These are phyloP conservation scores for Onychomys torridus DNA, from an alignment of 2,797 vertebrate genomes.

Conservation along the genomic window DNA sequence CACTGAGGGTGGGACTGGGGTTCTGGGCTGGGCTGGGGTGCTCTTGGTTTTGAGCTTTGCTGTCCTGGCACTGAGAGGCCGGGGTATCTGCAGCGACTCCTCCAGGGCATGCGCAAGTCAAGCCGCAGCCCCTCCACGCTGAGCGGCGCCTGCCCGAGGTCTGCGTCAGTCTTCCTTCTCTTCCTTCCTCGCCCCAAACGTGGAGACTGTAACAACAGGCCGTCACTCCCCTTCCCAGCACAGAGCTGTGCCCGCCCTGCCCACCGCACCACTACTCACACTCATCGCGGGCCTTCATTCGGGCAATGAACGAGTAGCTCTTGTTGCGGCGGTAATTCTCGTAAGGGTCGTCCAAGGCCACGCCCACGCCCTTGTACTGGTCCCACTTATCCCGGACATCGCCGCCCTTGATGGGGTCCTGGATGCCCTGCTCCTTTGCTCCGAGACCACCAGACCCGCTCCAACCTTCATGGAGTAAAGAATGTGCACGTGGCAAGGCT, in stretches of 20 bases:
- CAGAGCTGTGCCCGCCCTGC: not conserved
- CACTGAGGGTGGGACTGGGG: constrained; percentile 29
- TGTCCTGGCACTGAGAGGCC: constrained; percentile 62
- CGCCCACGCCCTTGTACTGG: constrained; percentile 99
- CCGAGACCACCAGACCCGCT: constrained; percentile 97
- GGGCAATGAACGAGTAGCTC: constrained; percentile 98
- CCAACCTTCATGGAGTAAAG: constrained; percentile 90
- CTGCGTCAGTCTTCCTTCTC: constrained; percentile 42
- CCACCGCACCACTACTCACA: constrained; percentile 88
- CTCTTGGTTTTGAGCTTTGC: constrained; percentile 82
- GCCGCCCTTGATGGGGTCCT: constrained; percentile 98
- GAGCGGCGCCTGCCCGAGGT: not conserved
- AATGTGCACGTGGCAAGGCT: not conserved
- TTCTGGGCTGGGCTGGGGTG: constrained; percentile 25
- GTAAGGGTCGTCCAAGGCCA: constrained; percentile 96
- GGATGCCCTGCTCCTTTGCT: constrained; percentile 98
- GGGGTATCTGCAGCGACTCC: not conserved
- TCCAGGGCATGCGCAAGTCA: not conserved
- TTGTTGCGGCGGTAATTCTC: constrained; percentile 99
- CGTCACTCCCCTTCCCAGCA: not conserved
- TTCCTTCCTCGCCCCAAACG: constrained; percentile 51
- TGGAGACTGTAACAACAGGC: not conserved
- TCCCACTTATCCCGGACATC: constrained; percentile 99
- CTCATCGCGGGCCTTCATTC: constrained; percentile 99
- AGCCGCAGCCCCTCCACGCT: not conserved